Base-by-base conservation (phyloP, 2,888 invertebrate genomes). In the Cheiracanthium punctorium region DNA sequence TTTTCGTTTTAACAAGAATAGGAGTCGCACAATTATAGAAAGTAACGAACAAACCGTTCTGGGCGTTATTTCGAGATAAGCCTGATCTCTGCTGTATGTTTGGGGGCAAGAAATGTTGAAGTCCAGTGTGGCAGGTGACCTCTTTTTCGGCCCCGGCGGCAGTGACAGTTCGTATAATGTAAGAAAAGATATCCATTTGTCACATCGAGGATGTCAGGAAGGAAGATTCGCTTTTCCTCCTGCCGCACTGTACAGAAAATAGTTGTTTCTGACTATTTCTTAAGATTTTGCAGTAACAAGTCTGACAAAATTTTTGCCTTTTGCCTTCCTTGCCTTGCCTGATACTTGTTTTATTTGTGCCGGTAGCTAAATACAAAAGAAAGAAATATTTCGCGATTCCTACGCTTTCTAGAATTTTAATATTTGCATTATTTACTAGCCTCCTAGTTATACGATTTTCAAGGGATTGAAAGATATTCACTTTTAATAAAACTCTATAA, bases 111-210 rank as follows among this genome's bases (percentile, higher is more conserved):
- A 70, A 72, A 72, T 43, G 43, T 43, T 43, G 17, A 8, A 48
- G 73, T 75, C 28, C 41, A 17, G 64, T 37, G 75, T 75, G 75
- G 32, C 65, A 65, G 33, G 75, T 75, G 74, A 58, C 74, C 37
- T 33, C 71, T 32, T 58, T 64, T 29, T 37, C 24, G 33, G 14
- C 65, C 32, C 33, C n/a, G 33, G 14, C 28, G 10, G 29, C 20
- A 20, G 58, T 37, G 24, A 64, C 65, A 64, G 37, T 64, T 32
- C 32, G 65, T 28, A 58, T 41, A 71, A 71, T 43, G 43, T 30
- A 73, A 67, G 77, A 48, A 73, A 73, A 67, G 24, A 72, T 8
- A 20, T 69, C 69, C 79, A 85, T 85, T 85, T 85, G 84, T 85
- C 84, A 84, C 79, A 37, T 20, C 10, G n/a, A 32, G 24, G 24